These are phyloP conservation scores for Meloidogyne hapla DNA, from an alignment of 1,140 invertebrate species.

Conservation along the genomic window DNA sequence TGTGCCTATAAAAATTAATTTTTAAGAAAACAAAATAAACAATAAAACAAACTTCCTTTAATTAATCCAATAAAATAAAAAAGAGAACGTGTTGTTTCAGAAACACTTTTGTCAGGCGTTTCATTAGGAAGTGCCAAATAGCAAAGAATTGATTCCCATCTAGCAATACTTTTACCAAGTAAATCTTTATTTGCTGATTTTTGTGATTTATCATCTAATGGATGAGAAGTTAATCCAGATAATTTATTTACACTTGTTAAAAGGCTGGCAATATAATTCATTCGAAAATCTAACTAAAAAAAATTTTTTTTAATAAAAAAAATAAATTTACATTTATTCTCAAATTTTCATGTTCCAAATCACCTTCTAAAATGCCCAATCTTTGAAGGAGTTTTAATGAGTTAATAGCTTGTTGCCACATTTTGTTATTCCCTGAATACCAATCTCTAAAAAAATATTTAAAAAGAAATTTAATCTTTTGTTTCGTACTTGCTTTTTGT, in stretches of 20 bases:
- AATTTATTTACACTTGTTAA: slow-evolving; percentile 30
- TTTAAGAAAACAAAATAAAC: not conserved
- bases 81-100: slow-evolving; percentile 36
- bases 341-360: slow-evolving; percentile 30
- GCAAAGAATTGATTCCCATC: slow-evolving; percentile 47
- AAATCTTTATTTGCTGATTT: slow-evolving; percentile 44
- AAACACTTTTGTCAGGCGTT: slow-evolving; percentile 32
- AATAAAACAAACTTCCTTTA: slow-evolving; percentile 30
- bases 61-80: slow-evolving; percentile 46
- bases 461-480: not conserved
- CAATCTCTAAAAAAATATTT: slow-evolving; percentile 32
- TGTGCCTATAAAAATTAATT: not conserved
- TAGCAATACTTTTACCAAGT: slow-evolving; percentile 37
- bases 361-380: slow-evolving; percentile 32
- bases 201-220: slow-evolving; percentile 32
- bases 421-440: slow-evolving; percentile 5
- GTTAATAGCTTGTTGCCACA: slow-evolving; percentile 9
- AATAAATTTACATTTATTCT: slow-evolving; percentile 26
- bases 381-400: slow-evolving; percentile 19
- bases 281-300: slow-evolving; percentile 42
- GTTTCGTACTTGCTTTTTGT: not conserved
- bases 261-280: slow-evolving; percentile 49
- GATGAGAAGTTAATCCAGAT: slow-evolving; percentile 22
- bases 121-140: slow-evolving; percentile 51
- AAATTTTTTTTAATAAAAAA: not conserved